A percentile compares a stretch with the other conserved stretches of the same genome.
phyloP scores from a whole-genome alignment of 1,140 invertebrate genomes.

The Lucilia sericata region DNA sequence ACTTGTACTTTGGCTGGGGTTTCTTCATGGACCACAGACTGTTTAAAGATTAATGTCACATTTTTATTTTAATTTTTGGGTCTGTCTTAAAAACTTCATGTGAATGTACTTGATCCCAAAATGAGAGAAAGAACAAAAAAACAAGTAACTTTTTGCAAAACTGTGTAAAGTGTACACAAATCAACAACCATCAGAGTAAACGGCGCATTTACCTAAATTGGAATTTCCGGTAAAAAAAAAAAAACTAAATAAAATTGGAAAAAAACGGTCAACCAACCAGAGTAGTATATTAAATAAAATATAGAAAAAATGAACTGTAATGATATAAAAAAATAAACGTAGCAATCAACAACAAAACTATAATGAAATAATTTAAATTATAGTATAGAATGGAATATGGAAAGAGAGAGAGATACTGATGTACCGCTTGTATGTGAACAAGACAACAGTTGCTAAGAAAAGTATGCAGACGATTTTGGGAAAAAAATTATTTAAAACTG shows the following conservation, averaged over 20 bases:
- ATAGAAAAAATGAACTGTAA: slow-evolving; percentile 11
- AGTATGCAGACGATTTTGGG: too few species aligned
- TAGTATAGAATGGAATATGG: background rate
- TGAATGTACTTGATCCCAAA: slow-evolving; percentile 41
- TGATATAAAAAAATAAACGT: slow-evolving; percentile 35
- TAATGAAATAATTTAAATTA: slow-evolving; percentile 42
- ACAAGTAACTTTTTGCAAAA: background rate
- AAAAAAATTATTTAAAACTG: too few species aligned
- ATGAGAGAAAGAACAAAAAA: background rate
- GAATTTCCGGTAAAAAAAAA: slow-evolving; percentile 65
- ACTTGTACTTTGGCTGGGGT: slow-evolving; percentile 26
- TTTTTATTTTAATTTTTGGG: background rate
- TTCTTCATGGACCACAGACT: background rate
- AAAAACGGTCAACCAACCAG: slow-evolving; percentile 2
- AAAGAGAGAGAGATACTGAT: too few species aligned
- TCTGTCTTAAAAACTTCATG: background rate
- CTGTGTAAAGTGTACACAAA: slow-evolving; percentile 22
- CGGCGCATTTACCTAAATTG: slow-evolving; percentile 68
- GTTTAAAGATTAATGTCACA: slow-evolving; percentile 33
- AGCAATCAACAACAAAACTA: slow-evolving; percentile 32
- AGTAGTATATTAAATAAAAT: slow-evolving; percentile 1
- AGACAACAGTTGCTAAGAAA: too few species aligned
- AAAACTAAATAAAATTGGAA: slow-evolving; percentile 50
- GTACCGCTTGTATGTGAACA: too few species aligned
- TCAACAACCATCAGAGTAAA: slow-evolving; percentile 52